Percentiles rank a stretch among this genome's conserved stretches.
phyloP scores from a whole-genome alignment of 2,888 invertebrate species.

The Carpatolechia fugitivella region DNA sequence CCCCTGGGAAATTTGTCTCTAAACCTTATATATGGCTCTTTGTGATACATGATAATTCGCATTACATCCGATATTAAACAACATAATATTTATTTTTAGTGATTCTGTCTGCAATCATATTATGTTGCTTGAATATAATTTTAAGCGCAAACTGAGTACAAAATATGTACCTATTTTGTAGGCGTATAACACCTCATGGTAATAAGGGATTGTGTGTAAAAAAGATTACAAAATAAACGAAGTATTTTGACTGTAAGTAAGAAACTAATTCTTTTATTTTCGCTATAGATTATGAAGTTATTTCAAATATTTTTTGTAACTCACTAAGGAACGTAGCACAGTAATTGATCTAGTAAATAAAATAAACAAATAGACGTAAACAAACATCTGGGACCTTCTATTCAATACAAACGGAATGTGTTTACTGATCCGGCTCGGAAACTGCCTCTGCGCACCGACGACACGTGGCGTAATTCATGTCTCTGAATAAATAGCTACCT shows the following conservation, averaged over 20 bases:
- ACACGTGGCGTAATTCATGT: no score
- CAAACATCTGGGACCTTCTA: neutral
- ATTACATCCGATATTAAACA: neutral
- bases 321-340: neutral
- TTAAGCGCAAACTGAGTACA: neutral
- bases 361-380: neutral
- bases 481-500: no score
- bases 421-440: neutral
- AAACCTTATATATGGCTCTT: slow-evolving; percentile 14
- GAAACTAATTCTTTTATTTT: no score
- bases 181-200: neutral
- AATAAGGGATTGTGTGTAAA: neutral
- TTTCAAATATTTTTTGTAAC: no score
- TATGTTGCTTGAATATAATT: no score
- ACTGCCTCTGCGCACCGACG: neutral
- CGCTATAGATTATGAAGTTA: no score
- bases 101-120: no score
- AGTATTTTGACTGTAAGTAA: no score
- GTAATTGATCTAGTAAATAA: neutral
- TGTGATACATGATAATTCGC: neutral
- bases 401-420: neutral
- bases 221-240: neutral
- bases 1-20: slow-evolving; percentile 31
- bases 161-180: neutral
- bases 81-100: no score